phyloP scores from a whole-genome alignment of 92 coral and sea anemone species.

The Heliopora coerulea region DNA sequence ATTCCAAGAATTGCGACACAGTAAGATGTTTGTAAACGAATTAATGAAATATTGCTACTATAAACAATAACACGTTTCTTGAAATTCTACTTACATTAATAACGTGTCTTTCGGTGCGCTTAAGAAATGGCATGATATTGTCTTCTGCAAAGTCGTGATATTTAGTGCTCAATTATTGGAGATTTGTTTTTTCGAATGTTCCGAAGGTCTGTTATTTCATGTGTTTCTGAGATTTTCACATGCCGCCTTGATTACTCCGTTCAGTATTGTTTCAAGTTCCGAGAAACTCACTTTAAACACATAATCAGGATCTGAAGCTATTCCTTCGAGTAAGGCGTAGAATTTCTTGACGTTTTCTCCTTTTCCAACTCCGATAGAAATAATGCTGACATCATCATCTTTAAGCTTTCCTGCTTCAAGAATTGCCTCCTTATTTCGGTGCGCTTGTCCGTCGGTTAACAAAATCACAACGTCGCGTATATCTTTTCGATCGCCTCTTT shows the following conservation, averaged over 20 bases:
- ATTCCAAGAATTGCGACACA: neutral
- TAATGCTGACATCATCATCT: constrained; percentile 44
- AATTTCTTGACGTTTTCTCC: neutral
- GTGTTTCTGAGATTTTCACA: constrained; percentile 29
- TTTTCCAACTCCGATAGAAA: constrained; percentile 48
- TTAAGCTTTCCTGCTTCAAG: constrained; percentile 29
- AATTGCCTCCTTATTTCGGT: neutral
- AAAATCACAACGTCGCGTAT: constrained; percentile 26
- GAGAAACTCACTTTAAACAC: constrained; percentile 22
- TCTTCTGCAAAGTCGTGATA: no score
- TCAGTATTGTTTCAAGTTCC: constrained; percentile 18
- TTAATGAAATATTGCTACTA: neutral
- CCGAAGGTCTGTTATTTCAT: no score
- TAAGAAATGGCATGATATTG: no score
- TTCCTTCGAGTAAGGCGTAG: neutral
- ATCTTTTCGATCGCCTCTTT: constrained; percentile 9
- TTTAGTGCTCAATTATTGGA: no score
- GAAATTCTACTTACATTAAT: no score
- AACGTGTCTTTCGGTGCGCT: no score
- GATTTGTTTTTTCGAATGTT: no score
- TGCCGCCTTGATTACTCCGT: constrained; percentile 23
- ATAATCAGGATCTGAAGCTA: neutral
- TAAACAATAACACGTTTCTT: no score
- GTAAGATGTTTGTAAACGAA: neutral
- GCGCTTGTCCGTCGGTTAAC: constrained; percentile 35